Evolutionary conservation across 2,888 invertebrate species (phyloP).

Genomic region (Stegophylla sp.): DNA sequence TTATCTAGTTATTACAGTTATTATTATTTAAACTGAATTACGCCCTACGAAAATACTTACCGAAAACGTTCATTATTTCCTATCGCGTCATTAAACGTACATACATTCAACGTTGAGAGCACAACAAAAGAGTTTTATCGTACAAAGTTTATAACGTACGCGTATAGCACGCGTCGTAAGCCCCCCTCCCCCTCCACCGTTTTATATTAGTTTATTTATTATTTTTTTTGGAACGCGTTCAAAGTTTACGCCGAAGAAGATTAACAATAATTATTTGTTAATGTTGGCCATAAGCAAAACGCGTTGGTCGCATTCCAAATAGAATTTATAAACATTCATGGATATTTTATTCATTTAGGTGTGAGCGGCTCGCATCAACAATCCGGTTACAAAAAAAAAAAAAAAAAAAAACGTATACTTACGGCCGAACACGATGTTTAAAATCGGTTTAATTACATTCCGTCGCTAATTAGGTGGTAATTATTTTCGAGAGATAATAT

Average conservation of each 20-base stretch:
- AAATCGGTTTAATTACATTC: not conserved
- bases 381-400: not conserved
- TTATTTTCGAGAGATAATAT: not conserved
- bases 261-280: constrained; percentile 54
- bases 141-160: not conserved
- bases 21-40: too few species aligned
- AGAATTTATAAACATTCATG: constrained; percentile 38
- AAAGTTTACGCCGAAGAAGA: constrained; percentile 34
- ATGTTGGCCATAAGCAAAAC: constrained; percentile 31
- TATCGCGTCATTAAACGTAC: constrained; percentile 4
- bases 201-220: constrained; percentile 32
- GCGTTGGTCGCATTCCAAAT: constrained; percentile 37
- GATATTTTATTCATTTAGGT: constrained; percentile 32
- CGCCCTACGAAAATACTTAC: too few species aligned
- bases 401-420: not conserved
- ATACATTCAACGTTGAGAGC: not conserved
- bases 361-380: not conserved
- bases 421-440: not conserved
- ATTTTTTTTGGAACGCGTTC: constrained; percentile 47
- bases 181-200: too few species aligned
- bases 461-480: not conserved
- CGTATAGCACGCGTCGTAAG: not conserved
- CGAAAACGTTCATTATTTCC: not conserved
- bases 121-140: constrained; percentile 13
- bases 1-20: too few species aligned